Evolutionary conservation across 2,888 invertebrate genomes (phyloP).

Genomic region (Eupithecia exiguata): DNA sequence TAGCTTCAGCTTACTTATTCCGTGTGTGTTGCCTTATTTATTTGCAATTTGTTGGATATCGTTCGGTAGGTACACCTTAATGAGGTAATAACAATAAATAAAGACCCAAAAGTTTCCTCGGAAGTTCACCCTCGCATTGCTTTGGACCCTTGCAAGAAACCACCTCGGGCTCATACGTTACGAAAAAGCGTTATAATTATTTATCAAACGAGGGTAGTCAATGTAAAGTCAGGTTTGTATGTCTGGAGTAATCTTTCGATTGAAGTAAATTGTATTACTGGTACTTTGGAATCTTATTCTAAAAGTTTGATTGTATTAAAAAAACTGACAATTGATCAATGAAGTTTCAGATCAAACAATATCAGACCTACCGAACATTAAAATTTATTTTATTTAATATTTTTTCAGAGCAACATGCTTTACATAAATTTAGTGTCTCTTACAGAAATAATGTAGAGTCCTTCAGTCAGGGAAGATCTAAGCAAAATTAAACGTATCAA

Average conservation of each 20-base stretch:
- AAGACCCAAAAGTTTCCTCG: slow-evolving; percentile 82
- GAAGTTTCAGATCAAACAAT: neutral
- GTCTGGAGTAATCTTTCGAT: neutral
- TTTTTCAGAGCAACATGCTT: neutral
- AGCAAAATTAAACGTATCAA: too few species aligned
- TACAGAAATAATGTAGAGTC: neutral
- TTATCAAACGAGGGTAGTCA: slow-evolving; percentile 54
- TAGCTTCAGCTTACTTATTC: slow-evolving; percentile 67
- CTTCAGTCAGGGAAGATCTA: neutral
- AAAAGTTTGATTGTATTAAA: neutral
- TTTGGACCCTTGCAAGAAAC: slow-evolving; percentile 76
- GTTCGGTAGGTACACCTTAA: slow-evolving; percentile 81
- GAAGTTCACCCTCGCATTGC: slow-evolving; percentile 67
- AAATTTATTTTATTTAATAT: neutral
- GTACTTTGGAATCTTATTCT: neutral
- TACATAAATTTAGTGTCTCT: neutral
- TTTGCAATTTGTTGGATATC: slow-evolving; percentile 83
- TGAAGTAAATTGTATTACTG: neutral
- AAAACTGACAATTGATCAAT: neutral
- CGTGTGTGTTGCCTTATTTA: slow-evolving; percentile 76
- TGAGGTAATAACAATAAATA: slow-evolving; percentile 84
- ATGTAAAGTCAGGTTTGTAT: slow-evolving; percentile 33
- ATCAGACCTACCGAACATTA: neutral
- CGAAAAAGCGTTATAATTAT: slow-evolving; percentile 69
- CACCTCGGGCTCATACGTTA: slow-evolving; percentile 71